Base-by-base conservation (phyloP, 2,797 vertebrate species). In the Setipinna tenuifilis region DNA sequence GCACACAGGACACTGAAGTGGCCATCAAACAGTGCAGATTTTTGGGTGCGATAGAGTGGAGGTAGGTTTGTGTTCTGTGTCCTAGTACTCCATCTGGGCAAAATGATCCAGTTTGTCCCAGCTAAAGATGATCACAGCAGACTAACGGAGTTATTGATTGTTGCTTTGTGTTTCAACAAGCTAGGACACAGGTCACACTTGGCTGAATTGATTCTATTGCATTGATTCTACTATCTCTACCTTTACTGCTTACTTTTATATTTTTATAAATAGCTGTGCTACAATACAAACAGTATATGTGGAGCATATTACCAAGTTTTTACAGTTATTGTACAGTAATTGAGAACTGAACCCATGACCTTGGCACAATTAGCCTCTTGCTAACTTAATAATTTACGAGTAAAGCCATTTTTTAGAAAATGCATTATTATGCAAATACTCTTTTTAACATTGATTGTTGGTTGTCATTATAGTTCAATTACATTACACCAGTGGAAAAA, bases 1-100 rank as follows among this genome's bases (percentile, higher is more conserved):
- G 88, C 86, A 84, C 41, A 68, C 83, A 65, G 10, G 21, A 41
- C 57, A 61, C 21, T 81, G 58, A 41, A 78, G 71, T 41, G 71
- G 71, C 31, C 71, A 21, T 78, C 71, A 7, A 21, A 35, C 17
- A 44, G 41, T 25, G 35, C 44, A 44, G 31, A 17, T 6, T 78
- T 78, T 78, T 21, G 71, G 41, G 50, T 9, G 7, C 1, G 17
- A 44, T 5, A 41, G 71, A 35, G 68, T 31, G 31, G 25, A 78
- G 71, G 71, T 78, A 78, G 19, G 71, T 78, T 5, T 44, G 17
- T 44, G 71, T 41, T 41, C 17, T 1, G 5, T 35, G 6, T 78
- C 6, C 31, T 44, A 10, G 50, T 54, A 44, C 35, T 6, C 0
- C 19, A 44, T 21, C 17, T 21, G 35, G 14, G 1, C 31, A 19